A percentile compares a stretch with the other conserved stretches of the same genome.
Evolutionary conservation across 1,140 invertebrate species (phyloP).

Genomic region (Drosophila arawakana): DNA sequence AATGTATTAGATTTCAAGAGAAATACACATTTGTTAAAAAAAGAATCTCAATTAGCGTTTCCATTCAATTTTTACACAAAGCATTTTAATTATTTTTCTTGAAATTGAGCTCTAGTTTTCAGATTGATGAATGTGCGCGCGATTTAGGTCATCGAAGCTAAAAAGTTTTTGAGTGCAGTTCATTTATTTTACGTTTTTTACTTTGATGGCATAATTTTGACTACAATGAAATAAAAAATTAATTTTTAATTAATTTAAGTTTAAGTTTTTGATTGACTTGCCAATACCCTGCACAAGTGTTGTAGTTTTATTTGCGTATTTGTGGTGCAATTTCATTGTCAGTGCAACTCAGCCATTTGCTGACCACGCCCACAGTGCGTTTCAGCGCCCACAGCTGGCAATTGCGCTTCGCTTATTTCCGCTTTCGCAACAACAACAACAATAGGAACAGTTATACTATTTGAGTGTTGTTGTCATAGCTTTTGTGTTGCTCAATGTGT

Average conservation of each 20-base stretch:
- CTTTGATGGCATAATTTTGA: no score
- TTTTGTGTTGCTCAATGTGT: slow-evolving; percentile 8
- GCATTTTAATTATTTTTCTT: slow-evolving; percentile 8
- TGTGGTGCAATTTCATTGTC: slow-evolving; percentile 9
- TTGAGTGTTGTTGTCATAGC: slow-evolving; percentile 25
- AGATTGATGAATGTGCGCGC: no score
- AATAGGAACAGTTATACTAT: slow-evolving; percentile 40
- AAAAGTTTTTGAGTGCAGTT: no score
- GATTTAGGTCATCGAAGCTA: no score
- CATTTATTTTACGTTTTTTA: no score
- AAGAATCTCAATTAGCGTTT: slow-evolving; percentile 9
- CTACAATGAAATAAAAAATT: no score
- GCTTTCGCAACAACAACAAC: slow-evolving; percentile 31
- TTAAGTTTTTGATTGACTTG: neutral
- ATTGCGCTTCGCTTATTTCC: slow-evolving; percentile 38
- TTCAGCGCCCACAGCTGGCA: slow-evolving; percentile 17
- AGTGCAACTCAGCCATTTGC: neutral
- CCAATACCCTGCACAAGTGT: neutral
- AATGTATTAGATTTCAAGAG: slow-evolving; percentile 16
- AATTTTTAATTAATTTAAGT: no score
- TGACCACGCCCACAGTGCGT: slow-evolving; percentile 13
- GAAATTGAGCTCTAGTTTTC: neutral
- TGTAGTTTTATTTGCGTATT: slow-evolving; percentile 1
- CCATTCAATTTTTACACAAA: slow-evolving; percentile 1
- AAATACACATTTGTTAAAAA: neutral